A percentile compares a stretch with the other conserved stretches of the same genome.
Evolutionary conservation across 1,140 invertebrate species (phyloP).

Genomic region (Calycopis cecrops): DNA sequence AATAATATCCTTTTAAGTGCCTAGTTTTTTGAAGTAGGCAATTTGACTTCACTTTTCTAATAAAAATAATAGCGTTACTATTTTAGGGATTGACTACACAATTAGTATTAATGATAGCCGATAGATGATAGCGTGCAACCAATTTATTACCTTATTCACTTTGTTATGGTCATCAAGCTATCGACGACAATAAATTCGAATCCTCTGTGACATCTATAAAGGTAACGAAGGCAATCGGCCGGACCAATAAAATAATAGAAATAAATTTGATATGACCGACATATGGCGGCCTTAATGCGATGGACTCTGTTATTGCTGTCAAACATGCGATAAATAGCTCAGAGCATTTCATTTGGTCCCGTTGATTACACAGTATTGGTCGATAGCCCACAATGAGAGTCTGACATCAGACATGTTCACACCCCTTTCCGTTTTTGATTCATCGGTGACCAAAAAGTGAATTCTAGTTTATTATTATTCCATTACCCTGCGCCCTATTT

Average conservation of each 20-base stretch:
- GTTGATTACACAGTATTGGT: constrained; percentile 72
- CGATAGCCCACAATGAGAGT: constrained; percentile 62
- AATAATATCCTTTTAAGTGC: too few relatives aligned
- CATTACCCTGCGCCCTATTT: constrained; percentile 68
- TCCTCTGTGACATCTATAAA: constrained; percentile 70
- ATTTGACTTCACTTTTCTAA: not conserved
- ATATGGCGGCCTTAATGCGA: constrained; percentile 68
- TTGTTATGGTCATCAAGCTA: constrained; percentile 68
- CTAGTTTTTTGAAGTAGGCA: too few relatives aligned
- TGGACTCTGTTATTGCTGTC: constrained; percentile 72
- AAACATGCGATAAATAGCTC: constrained; percentile 73
- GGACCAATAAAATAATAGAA: constrained; percentile 74
- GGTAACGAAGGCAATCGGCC: constrained; percentile 70
- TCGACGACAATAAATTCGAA: constrained; percentile 68
- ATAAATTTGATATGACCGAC: constrained; percentile 75
- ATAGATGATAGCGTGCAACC: constrained; percentile 46
- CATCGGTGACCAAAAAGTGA: constrained; percentile 71
- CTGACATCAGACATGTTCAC: constrained; percentile 65
- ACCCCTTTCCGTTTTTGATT: constrained; percentile 68
- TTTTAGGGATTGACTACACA: constrained; percentile 17
- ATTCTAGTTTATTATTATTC: constrained; percentile 75
- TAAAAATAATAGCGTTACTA: not conserved
- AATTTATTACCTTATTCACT: constrained; percentile 69
- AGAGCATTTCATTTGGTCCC: constrained; percentile 59
- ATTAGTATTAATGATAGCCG: constrained; percentile 34